Evolutionary conservation across 2,797 vertebrate genomes (phyloP), one percentile per base, ranked within the genome.

Genomic region (Rachycentron canadum): DNA sequence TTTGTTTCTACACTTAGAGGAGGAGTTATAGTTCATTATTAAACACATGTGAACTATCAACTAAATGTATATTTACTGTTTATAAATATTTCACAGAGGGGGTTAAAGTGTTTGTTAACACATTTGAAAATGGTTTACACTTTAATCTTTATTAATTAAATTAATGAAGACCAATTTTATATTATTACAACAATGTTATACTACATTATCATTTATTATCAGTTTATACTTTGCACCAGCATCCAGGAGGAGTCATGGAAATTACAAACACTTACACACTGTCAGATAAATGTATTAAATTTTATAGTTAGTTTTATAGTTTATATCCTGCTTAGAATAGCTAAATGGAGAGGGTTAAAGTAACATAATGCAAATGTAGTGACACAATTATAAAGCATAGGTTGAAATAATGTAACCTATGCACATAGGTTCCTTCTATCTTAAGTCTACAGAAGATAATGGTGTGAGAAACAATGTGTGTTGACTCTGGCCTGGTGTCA

Each of bases 401-500:
- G 8, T 49, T 63, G 0, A 67, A 66, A 70, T 53, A 3, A 13
- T 2, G 34, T 28, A 6, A 26, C 49, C 28, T 26, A 23, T 14
- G 10, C 69, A 26, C 13, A 66, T 28, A 7, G 53, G 19, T 47
- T 52, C 17, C 13, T 38, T 56, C 45, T 23, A 32, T 64, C 4
- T n/a, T 36, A 21, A 57, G 52, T 45, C 17, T 16, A 53, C 43
- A 65, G 34, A 70, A 59, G 36, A 79, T 13, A 52, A 62, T 34
- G 17, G 0, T 21, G 17, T 43, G n/a, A n/a, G 7, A 67, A 62
- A 59, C n/a, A 19, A 41, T 62, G 49, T 77, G 61, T 59, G 58
- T 63, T 67, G 65, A 63, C 50, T 63, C 25, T 64, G 59, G 19
- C 49, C 59, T 50, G 38, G 47, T 59, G 36, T 77, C 80, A 79